These are phyloP conservation scores for Theodoxus fluviatilis DNA, from an alignment of 2,888 invertebrate species.

Conservation along the genomic window DNA sequence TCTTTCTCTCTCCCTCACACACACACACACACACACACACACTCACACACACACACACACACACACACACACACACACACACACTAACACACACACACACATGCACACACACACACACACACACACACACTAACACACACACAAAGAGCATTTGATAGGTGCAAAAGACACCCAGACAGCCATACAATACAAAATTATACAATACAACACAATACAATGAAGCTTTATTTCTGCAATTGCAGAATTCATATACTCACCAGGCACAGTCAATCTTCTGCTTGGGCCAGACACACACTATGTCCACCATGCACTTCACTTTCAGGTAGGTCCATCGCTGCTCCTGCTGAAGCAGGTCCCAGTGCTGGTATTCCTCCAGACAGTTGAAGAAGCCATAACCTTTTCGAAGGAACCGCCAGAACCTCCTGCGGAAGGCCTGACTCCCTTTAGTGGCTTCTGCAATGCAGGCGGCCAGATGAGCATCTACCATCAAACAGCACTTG, in stretches of 20 bases:
- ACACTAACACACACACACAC: too few species aligned
- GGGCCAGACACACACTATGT: constrained; percentile 40
- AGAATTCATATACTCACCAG: constrained; percentile 40
- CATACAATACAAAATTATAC: too few species aligned
- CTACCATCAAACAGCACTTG: constrained; percentile 32
- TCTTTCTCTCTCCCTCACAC: too few species aligned
- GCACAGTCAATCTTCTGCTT: constrained; percentile 41
- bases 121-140: too few species aligned
- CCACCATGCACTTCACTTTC: constrained; percentile 37
- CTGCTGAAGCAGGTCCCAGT: constrained; percentile 23
- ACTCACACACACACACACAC: too few species aligned
- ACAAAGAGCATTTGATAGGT: too few species aligned
- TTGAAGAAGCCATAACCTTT: constrained; percentile 29
- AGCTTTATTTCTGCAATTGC: too few species aligned
- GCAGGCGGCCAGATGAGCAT: constrained; percentile 47
- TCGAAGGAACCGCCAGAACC: constrained; percentile 38
- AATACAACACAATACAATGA: too few species aligned
- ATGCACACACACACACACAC: too few species aligned
- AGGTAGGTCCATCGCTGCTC: constrained; percentile 26
- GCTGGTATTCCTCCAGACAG: constrained; percentile 25
- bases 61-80: too few species aligned
- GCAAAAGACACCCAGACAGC: too few species aligned
- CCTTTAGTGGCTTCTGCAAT: constrained; percentile 34
- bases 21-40: too few species aligned
- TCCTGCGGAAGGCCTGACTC: constrained; percentile 40